These are phyloP conservation scores for Ridgeia piscesae DNA, from an alignment of 1,140 invertebrate genomes.

Conservation along the genomic window DNA sequence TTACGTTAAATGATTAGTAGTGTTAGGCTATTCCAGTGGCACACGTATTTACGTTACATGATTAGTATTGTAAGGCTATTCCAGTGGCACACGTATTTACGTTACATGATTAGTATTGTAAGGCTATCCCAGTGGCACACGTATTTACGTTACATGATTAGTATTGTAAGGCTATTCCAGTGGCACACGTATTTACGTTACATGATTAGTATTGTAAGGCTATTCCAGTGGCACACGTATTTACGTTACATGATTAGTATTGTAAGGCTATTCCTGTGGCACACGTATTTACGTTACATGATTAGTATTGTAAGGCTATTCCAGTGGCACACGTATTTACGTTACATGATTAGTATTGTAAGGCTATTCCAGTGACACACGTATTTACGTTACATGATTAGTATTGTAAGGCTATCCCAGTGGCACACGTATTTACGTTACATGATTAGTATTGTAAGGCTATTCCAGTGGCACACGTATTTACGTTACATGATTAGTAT, in stretches of 20 bases:
- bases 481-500: neutral
- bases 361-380: too few relatives aligned
- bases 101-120: neutral
- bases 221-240: too few relatives aligned
- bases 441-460: neutral
- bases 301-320: neutral
- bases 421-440: neutral
- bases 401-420: too few relatives aligned
- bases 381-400: neutral
- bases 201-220: neutral
- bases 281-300: neutral
- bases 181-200: neutral
- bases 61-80: neutral
- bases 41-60: neutral
- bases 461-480: too few relatives aligned
- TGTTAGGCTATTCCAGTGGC: too few relatives aligned
- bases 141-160: neutral
- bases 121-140: too few relatives aligned
- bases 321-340: neutral
- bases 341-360: neutral
- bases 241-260: neutral
- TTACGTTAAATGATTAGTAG: neutral
- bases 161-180: too few relatives aligned
- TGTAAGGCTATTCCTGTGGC: too few relatives aligned
- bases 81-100: neutral